phyloP scores from a whole-genome alignment of 2,888 invertebrate genomes.

The Macropis europaea region DNA sequence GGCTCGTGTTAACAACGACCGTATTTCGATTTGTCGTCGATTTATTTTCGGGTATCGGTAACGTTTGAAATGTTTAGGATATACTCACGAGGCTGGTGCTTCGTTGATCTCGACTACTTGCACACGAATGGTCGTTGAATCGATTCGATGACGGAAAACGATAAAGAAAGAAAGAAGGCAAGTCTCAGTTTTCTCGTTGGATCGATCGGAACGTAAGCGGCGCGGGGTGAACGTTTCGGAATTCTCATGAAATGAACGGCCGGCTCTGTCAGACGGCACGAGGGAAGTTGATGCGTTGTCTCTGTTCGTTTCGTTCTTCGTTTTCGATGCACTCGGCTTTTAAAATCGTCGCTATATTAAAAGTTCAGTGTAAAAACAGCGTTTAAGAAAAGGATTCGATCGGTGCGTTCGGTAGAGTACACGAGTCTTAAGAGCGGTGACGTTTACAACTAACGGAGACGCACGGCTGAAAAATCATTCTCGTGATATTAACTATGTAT shows the following conservation, averaged over 20 bases:
- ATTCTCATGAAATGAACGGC: slow-evolving; percentile 44
- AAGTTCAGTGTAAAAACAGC: slow-evolving; percentile 61
- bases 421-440: slow-evolving; percentile 41
- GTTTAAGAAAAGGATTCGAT: slow-evolving; percentile 54
- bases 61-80: slow-evolving; percentile 60
- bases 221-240: slow-evolving; percentile 8
- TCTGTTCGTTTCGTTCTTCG: background rate
- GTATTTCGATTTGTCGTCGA: slow-evolving; percentile 51
- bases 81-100: slow-evolving; percentile 57
- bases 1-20: slow-evolving; percentile 45
- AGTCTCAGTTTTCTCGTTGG: slow-evolving; percentile 1
- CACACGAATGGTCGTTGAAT: slow-evolving; percentile 48
- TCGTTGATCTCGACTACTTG: slow-evolving; percentile 54
- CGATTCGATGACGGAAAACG: slow-evolving; percentile 41
- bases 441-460: slow-evolving; percentile 40
- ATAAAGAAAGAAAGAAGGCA: no score
- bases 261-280: slow-evolving; percentile 45
- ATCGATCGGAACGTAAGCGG: slow-evolving; percentile 2
- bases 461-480: slow-evolving; percentile 18
- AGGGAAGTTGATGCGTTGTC: slow-evolving; percentile 49
- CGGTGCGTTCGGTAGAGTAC: slow-evolving; percentile 46
- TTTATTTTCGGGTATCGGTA: slow-evolving; percentile 59
- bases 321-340: slow-evolving; percentile 6
- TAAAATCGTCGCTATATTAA: slow-evolving; percentile 50
- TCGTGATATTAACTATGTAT: no score